These are phyloP conservation scores for Dolichallabes microphthalmus DNA, from an alignment of 2,113 vertebrate species.

Conservation along the genomic window DNA sequence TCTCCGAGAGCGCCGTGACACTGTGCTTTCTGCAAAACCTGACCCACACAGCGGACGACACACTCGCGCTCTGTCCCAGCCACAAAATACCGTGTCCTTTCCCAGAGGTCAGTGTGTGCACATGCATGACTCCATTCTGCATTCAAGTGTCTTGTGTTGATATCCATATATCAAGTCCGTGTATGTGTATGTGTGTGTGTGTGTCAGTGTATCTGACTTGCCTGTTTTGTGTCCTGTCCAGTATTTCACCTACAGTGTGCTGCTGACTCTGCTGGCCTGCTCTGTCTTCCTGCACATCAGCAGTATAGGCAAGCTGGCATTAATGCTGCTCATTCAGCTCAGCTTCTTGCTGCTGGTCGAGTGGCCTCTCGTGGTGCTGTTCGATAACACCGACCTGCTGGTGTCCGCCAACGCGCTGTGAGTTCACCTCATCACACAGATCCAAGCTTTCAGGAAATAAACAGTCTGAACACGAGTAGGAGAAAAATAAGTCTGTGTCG, in stretches of 20 bases:
- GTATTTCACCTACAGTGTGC: constrained; percentile 90
- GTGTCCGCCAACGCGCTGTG: constrained; percentile 84
- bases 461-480: neutral
- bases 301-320: constrained; percentile 90
- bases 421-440: constrained; percentile 63
- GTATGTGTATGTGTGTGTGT: neutral
- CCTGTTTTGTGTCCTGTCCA: constrained; percentile 58
- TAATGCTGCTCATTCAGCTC: constrained; percentile 86
- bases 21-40: constrained; percentile 82
- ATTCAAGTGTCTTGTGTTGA: constrained; percentile 7
- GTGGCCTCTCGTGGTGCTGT: constrained; percentile 85
- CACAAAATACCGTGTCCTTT: constrained; percentile 81
- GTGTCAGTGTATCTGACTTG: neutral
- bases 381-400: constrained; percentile 91
- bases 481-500: neutral
- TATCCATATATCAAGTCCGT: constrained; percentile 36
- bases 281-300: constrained; percentile 98
- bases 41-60: constrained; percentile 74
- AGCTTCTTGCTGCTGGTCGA: constrained; percentile 86
- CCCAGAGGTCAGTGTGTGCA: constrained; percentile 81
- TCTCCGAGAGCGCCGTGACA: constrained; percentile 68
- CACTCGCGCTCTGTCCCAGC: constrained; percentile 72
- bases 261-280: constrained; percentile 94
- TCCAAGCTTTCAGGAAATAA: no score
- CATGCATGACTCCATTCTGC: neutral